Conservation (phyloP, 2,797 vertebrate genomes). For the Rachycentron canadum region DNA sequence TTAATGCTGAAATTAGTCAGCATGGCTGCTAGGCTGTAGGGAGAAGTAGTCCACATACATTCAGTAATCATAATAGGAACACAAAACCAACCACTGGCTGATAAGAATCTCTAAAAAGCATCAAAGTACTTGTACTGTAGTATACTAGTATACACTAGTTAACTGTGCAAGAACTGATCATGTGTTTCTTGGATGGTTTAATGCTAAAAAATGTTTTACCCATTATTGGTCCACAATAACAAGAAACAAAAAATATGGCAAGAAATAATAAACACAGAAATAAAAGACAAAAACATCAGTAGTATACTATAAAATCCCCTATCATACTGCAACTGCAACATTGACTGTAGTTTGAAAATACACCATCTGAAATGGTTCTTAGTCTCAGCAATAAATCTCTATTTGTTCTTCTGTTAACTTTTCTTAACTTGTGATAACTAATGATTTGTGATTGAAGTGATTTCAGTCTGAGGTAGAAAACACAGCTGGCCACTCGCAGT, state of each 20-base stretch:
- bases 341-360: background rate
- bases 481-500: background rate
- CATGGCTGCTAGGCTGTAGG: background rate
- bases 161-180: background rate
- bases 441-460: no score
- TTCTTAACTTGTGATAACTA: no score
- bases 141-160: background rate
- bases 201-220: conserved; percentile 2
- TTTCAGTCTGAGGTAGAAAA: conserved; percentile 70
- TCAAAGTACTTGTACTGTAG: background rate
- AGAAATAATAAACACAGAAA: background rate
- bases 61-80: background rate
- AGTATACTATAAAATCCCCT: background rate
- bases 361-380: background rate
- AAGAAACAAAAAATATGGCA: background rate
- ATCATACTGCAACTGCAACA: background rate
- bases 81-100: background rate
- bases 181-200: background rate
- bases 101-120: background rate
- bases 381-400: background rate
- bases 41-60: conserved; percentile 6
- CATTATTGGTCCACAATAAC: conserved; percentile 1
- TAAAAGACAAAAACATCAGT: conserved; percentile 18
- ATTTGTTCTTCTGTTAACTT: background rate
- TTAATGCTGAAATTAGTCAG: background rate